Base-by-base conservation (phyloP, 2,888 invertebrate species). In the Hydraecia micacea region DNA sequence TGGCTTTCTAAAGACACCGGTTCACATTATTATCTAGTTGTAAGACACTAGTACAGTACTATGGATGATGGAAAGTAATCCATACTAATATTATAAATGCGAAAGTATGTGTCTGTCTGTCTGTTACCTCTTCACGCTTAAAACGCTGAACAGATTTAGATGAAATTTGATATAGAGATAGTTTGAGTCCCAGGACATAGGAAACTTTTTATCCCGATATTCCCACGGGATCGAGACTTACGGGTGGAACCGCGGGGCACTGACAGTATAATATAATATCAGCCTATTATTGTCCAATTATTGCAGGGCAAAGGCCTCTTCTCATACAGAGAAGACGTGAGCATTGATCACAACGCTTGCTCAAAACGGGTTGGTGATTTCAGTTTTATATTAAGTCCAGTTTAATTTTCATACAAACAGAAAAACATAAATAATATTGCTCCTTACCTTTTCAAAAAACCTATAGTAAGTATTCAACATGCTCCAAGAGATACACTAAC, bases 401-500 rank as follows among this genome's bases (percentile, higher is more conserved):
- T 36, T 21, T 21, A 28, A 32, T 49, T 49, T 68, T 49, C 25
- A 25, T 15, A 25, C 1, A 5, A 49, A 49, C 25, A 3, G 8
- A 55, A 36, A 55, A 55, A n/a, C 18, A 18, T 63, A 11, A 13
- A 32, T 69, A 6, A 36, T 25, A 52, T 18, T 15, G 2, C 15
- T 52, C 25, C 32, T 69, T 55, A 36, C 3, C 3, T 15, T 69
- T 36, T 55, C 6, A 55, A 69, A 69, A 68, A 69, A 25, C 25
- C 15, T 52, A 25, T 52, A 32, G 15, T 25, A n/a, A 18, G 9
- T 36, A 46, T 76, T 39, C 3, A 39, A 49, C 7, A 75, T 28
- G 8, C 18, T 46, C 15, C 13, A 32, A 62, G 13, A 55, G 5
- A 74, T 71, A 65, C 63, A 77, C 52, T 63, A 77, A 74, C 32